Evolutionary conservation across 2,797 vertebrate species (phyloP).

Genomic region (Petrocephalus sullivani): DNA sequence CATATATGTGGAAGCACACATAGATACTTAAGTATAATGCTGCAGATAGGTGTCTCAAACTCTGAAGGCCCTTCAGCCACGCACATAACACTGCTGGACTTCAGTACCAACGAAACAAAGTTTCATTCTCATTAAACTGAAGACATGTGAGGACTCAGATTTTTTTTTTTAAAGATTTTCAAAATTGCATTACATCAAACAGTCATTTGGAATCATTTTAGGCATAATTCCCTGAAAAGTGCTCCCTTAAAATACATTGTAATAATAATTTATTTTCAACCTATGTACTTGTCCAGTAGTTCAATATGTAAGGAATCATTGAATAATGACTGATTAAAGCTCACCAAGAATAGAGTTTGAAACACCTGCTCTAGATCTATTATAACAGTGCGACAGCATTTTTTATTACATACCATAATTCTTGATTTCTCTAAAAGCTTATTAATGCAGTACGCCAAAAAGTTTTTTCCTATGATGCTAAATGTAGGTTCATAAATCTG

Average conservation of each 20-base stretch:
- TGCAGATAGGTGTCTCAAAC: not conserved
- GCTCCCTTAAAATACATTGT: not conserved
- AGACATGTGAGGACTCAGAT: not conserved
- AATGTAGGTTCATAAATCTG: not conserved
- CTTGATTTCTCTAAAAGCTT: constrained; percentile 21
- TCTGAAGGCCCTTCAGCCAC: not conserved
- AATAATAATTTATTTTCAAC: not conserved
- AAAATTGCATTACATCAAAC: not conserved
- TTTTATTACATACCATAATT: constrained; percentile 20
- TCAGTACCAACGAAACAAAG: not conserved
- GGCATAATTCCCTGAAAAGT: not conserved
- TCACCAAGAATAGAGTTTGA: not conserved
- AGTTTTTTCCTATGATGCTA: constrained; percentile 8
- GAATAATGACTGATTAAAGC: not conserved
- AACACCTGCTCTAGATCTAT: not conserved
- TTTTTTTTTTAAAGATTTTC: not conserved
- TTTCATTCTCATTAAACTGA: not conserved
- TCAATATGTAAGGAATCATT: not conserved
- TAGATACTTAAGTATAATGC: not conserved
- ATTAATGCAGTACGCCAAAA: constrained; percentile 43
- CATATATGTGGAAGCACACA: not conserved
- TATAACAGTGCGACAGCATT: constrained; percentile 13
- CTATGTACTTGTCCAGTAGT: not conserved
- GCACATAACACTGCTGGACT: not conserved
- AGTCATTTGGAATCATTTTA: not conserved